These are phyloP conservation scores for Nyctibius bracteatus DNA, from an alignment of 2,113 vertebrate species.

Conservation along the genomic window DNA sequence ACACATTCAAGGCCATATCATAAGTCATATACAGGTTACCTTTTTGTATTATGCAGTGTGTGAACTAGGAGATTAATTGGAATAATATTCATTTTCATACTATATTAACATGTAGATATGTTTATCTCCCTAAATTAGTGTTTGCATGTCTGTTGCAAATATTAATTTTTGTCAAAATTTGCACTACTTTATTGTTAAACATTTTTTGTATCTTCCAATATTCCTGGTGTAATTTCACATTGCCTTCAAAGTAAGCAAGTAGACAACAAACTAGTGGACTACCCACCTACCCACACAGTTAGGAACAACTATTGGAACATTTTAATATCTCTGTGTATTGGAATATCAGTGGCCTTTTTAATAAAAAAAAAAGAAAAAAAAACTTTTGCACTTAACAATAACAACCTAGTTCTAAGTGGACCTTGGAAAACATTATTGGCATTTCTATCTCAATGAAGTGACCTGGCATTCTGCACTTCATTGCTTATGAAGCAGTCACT, in stretches of 20 bases:
- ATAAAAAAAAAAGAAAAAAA: background rate
- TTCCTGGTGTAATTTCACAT: background rate
- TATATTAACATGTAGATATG: background rate
- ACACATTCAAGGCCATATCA: background rate
- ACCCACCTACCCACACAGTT: background rate
- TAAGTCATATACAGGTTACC: background rate
- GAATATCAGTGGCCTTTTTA: background rate
- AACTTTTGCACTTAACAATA: background rate
- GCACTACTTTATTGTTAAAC: background rate
- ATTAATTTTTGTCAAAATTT: background rate
- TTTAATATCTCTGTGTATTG: background rate
- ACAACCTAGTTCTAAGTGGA: background rate
- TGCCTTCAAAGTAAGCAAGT: background rate
- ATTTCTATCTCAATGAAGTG: accelerated
- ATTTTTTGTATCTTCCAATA: background rate
- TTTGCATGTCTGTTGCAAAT: background rate
- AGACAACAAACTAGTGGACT: background rate
- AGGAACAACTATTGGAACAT: background rate
- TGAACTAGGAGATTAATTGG: background rate
- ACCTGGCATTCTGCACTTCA: background rate
- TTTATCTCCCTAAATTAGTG: background rate
- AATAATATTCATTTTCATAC: background rate
- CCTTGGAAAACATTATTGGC: background rate
- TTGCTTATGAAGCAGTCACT: background rate
- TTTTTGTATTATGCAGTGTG: background rate